Percentiles rank a stretch among this genome's conserved stretches.
Evolutionary conservation across 2,888 invertebrate species (phyloP).

Genomic region (Ectobius pallidus): DNA sequence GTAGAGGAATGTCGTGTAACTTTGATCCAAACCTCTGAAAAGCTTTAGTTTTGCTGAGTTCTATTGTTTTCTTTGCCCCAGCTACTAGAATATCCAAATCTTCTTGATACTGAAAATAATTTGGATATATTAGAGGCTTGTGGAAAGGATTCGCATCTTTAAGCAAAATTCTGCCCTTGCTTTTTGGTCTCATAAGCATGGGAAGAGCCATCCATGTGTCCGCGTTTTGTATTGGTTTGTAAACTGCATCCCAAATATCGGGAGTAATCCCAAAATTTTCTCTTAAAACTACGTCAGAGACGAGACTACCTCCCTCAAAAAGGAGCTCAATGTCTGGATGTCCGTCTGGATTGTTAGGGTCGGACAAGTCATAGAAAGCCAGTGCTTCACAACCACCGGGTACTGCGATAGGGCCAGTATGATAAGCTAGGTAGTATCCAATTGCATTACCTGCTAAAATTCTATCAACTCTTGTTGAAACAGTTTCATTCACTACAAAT

Average conservation of each 20-base stretch:
- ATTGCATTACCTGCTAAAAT: slow-evolving; percentile 50
- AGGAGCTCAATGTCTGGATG: slow-evolving; percentile 71
- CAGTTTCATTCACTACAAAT: slow-evolving; percentile 57
- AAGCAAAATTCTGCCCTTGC: slow-evolving; percentile 71
- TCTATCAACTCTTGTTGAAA: slow-evolving; percentile 47
- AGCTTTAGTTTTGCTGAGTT: slow-evolving; percentile 56
- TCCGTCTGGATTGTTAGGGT: slow-evolving; percentile 60
- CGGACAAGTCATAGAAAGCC: slow-evolving; percentile 66
- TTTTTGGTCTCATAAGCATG: slow-evolving; percentile 73
- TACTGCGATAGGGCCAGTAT: slow-evolving; percentile 64
- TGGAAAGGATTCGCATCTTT: slow-evolving; percentile 72
- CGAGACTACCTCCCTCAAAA: slow-evolving; percentile 63
- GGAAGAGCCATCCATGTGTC: slow-evolving; percentile 63
- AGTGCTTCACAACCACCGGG: slow-evolving; percentile 72
- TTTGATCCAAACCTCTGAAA: slow-evolving; percentile 64
- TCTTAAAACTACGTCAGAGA: slow-evolving; percentile 56
- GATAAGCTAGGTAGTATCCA: slow-evolving; percentile 60
- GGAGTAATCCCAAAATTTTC: slow-evolving; percentile 52
- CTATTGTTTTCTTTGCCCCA: slow-evolving; percentile 61
- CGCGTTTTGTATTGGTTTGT: slow-evolving; percentile 54
- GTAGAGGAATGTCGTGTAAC: slow-evolving; percentile 60
- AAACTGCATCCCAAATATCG: slow-evolving; percentile 55
- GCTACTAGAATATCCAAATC: slow-evolving; percentile 52
- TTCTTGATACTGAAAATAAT: slow-evolving; percentile 72
- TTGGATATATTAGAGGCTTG: slow-evolving; percentile 77